These are phyloP conservation scores for Dipus sagitta DNA, from an alignment of 2,797 vertebrate genomes.

Conservation along the genomic window DNA sequence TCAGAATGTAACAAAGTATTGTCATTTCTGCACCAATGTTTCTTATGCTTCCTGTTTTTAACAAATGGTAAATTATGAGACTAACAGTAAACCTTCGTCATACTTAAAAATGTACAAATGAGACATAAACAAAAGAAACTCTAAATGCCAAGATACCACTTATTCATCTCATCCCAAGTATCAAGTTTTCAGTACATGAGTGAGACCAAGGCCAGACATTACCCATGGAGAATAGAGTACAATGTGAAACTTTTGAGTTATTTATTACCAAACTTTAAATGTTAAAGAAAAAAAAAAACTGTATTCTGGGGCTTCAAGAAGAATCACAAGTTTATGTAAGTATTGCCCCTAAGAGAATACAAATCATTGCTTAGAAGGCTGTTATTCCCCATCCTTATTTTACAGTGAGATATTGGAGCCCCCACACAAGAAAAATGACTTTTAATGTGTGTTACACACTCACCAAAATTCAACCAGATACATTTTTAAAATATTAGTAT, in stretches of 20 bases:
- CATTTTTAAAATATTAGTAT: too few species aligned
- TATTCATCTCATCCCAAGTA: not conserved
- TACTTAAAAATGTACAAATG: slow-evolving; percentile 2
- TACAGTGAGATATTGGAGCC: not conserved
- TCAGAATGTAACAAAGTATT: slow-evolving; percentile 52
- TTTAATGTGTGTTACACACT: not conserved
- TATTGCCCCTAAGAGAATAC: not conserved
- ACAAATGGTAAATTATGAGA: not conserved
- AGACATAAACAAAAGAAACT: not conserved
- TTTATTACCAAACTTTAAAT: not conserved
- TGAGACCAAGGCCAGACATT: not conserved
- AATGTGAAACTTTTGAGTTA: not conserved
- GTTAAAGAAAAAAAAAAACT: slow-evolving; percentile 17
- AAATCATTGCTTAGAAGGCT: not conserved
- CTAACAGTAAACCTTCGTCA: not conserved
- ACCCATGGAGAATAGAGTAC: not conserved
- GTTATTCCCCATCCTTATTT: not conserved
- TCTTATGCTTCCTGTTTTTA: slow-evolving; percentile 28
- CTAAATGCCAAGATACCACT: not conserved
- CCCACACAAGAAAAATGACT: not conserved
- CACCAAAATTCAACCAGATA: not conserved
- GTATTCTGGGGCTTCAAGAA: not conserved
- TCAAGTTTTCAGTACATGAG: not conserved
- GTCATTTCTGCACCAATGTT: slow-evolving; percentile 18
- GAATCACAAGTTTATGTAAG: not conserved